phyloP scores from a whole-genome alignment of 2,113 vertebrate species.

The Ceuthmochares aereus region DNA sequence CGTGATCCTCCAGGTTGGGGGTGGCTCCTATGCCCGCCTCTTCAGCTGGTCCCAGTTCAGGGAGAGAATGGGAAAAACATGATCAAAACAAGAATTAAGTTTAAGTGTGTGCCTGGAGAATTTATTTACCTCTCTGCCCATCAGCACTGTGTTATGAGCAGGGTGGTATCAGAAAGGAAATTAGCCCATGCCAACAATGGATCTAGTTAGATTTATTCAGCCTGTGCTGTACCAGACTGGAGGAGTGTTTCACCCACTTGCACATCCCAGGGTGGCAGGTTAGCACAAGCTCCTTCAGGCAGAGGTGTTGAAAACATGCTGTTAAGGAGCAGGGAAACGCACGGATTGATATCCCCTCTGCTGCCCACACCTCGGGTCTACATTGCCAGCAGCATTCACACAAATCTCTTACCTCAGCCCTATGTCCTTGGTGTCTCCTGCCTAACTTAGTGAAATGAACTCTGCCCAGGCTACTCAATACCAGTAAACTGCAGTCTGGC shows the following conservation, averaged over 20 bases:
- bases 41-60: slow-evolving; percentile 72
- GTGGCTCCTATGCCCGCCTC: slow-evolving; percentile 80
- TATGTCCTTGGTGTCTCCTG: not conserved
- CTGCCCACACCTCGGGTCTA: not conserved
- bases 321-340: not conserved
- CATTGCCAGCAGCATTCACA: rapidly evolving
- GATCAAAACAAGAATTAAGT: not conserved
- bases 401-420: not conserved
- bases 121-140: not conserved
- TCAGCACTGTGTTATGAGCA: not conserved
- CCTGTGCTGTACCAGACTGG: not conserved
- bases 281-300: not conserved
- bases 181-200: rapidly evolving
- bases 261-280: not conserved
- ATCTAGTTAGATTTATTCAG: not conserved
- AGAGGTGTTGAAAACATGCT: not conserved
- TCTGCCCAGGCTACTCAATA: not conserved
- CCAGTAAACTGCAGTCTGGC: not conserved
- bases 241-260: not conserved
- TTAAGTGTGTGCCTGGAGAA: not conserved
- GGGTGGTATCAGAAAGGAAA: not conserved
- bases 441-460: not conserved
- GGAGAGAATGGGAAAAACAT: slow-evolving; percentile 35
- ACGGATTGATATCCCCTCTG: not conserved
- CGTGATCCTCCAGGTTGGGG: slow-evolving; percentile 78